These are phyloP conservation scores for Vesta saturnalis DNA, from an alignment of 2,888 invertebrate species.

Conservation along the genomic window DNA sequence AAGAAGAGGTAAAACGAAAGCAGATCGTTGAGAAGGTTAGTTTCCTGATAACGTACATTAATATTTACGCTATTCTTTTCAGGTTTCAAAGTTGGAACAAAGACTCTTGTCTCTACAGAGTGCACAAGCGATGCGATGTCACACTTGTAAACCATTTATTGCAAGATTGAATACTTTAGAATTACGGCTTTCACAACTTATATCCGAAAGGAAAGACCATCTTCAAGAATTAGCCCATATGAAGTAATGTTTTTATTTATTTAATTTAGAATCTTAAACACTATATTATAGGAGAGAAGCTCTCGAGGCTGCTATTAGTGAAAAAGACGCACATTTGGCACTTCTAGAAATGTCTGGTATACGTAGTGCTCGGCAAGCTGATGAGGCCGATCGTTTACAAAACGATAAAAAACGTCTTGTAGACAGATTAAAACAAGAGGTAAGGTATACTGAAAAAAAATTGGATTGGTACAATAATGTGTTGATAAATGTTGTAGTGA, in stretches of 20 bases:
- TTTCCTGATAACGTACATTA: no score
- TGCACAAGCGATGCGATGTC: slow-evolving; percentile 74
- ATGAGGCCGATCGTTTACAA: slow-evolving; percentile 74
- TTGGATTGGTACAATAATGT: no score
- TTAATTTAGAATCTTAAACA: not conserved
- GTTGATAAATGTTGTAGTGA: no score
- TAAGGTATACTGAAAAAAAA: slow-evolving; percentile 56
- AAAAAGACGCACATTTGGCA: slow-evolving; percentile 89
- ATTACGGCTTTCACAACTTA: slow-evolving; percentile 67
- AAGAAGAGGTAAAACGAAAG: slow-evolving; percentile 72
- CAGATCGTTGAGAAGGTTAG: slow-evolving; percentile 75
- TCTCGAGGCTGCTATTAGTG: slow-evolving; percentile 83
- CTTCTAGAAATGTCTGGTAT: slow-evolving; percentile 80
- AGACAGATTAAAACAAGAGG: slow-evolving; percentile 77
- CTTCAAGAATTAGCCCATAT: slow-evolving; percentile 80
- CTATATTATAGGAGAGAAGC: slow-evolving; percentile 77
- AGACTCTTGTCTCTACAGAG: slow-evolving; percentile 75
- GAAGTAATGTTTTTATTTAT: slow-evolving; percentile 71
- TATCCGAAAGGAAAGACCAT: slow-evolving; percentile 72
- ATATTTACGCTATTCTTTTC: no score
- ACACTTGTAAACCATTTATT: slow-evolving; percentile 73
- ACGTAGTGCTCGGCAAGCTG: slow-evolving; percentile 70
- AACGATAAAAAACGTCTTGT: slow-evolving; percentile 77
- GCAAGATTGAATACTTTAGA: slow-evolving; percentile 73
- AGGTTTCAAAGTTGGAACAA: slow-evolving; percentile 78